phyloP scores from a whole-genome alignment of 2,113 vertebrate genomes.

The Plestiodon gilberti region DNA sequence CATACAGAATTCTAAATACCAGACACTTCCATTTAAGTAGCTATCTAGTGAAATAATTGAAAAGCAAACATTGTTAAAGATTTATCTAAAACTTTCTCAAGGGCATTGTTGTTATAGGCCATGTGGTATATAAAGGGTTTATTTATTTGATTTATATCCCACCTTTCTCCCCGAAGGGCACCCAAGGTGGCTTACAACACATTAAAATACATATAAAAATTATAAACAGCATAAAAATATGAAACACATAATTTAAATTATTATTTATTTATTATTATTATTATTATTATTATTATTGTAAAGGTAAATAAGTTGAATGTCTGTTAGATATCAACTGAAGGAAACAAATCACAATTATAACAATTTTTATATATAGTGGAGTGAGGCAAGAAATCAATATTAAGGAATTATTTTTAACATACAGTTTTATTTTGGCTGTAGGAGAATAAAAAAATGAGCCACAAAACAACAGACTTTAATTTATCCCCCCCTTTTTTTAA shows the following conservation, averaged over 20 bases:
- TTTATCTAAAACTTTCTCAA: slow-evolving; percentile 34
- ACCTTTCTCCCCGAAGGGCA: too few species aligned
- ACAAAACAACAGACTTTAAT: not conserved
- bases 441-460: slow-evolving; percentile 18
- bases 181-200: too few species aligned
- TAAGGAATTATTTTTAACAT: slow-evolving; percentile 31
- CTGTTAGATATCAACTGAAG: slow-evolving; percentile 29
- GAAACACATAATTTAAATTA: too few species aligned
- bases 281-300: slow-evolving; percentile 37
- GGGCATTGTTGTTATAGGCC: not conserved
- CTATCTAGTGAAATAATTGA: slow-evolving; percentile 24
- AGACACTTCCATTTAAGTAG: not conserved
- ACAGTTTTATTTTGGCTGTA: not conserved
- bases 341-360: slow-evolving; percentile 20
- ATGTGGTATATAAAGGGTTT: slow-evolving; percentile 8
- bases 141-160: not conserved
- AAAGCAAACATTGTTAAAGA: slow-evolving; percentile 12
- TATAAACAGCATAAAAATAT: too few species aligned
- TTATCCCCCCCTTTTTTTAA: not conserved
- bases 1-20: not conserved
- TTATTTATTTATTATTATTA: too few species aligned
- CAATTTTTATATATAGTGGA: slow-evolving; percentile 32
- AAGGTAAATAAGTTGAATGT: slow-evolving; percentile 35
- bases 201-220: too few species aligned
- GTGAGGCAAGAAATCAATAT: slow-evolving; percentile 38